Conservation (phyloP, 2,888 invertebrate genomes). For the Euzophera pinguis region DNA sequence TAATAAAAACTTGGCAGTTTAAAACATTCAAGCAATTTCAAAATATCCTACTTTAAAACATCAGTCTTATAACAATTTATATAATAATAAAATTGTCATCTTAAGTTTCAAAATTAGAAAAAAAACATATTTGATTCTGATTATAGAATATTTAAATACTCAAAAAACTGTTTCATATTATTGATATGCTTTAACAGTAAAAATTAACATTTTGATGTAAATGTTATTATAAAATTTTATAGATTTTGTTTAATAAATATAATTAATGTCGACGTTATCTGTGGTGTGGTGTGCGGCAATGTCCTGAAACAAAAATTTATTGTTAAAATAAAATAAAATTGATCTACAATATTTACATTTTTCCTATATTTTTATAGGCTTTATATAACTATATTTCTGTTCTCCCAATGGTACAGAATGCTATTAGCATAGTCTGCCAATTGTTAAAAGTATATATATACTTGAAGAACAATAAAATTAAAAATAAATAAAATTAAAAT, state of each 20-base stretch:
- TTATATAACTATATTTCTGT: no score
- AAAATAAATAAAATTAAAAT: no score
- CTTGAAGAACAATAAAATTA: no score
- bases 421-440: no score
- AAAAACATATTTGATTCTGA: slow-evolving; percentile 5
- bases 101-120: not conserved
- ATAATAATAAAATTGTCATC: slow-evolving; percentile 13
- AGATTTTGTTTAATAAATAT: slow-evolving; percentile 16
- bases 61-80: slow-evolving; percentile 57
- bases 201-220: slow-evolving; percentile 27
- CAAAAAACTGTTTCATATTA: slow-evolving; percentile 14
- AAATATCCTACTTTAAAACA: slow-evolving; percentile 40
- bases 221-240: slow-evolving; percentile 28
- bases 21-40: slow-evolving; percentile 26
- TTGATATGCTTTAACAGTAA: slow-evolving; percentile 41
- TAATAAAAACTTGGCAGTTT: slow-evolving; percentile 14
- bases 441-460: no score
- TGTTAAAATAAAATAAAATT: no score
- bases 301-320: slow-evolving; percentile 67
- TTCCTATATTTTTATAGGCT: no score
- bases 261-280: slow-evolving; percentile 53
- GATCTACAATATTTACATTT: no score
- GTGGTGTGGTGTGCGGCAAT: slow-evolving; percentile 70
- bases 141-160: slow-evolving; percentile 8
- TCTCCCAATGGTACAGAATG: no score